phyloP scores from a whole-genome alignment of 1,140 invertebrate genomes.

The Lysiphlebus fabarum region DNA sequence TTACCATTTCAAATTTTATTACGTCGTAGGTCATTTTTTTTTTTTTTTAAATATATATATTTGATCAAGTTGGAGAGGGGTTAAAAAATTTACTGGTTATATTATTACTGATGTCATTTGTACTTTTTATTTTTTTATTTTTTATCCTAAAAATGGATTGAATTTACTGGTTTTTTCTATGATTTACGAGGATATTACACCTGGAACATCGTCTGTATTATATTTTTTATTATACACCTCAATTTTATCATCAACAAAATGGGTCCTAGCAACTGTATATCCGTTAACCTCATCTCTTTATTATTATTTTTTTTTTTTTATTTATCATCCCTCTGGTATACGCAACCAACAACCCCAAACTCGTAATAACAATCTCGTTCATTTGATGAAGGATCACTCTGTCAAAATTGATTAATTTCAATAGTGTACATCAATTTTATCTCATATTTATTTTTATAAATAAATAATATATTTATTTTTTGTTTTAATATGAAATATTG shows the following conservation, averaged over 20 bases:
- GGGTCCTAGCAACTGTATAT: not conserved
- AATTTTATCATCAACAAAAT: not conserved
- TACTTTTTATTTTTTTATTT: constrained; percentile 2
- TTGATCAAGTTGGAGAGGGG: not conserved
- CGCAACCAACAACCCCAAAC: no score
- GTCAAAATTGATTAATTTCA: constrained; percentile 21
- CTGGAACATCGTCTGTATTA: constrained; percentile 20
- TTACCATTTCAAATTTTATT: constrained; percentile 29
- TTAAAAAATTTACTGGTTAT: not conserved
- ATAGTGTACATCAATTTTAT: not conserved
- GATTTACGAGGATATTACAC: constrained; percentile 38
- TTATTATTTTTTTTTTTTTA: no score
- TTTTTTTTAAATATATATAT: not conserved
- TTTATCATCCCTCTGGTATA: constrained; percentile 1
- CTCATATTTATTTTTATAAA: not conserved
- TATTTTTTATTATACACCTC: not conserved
- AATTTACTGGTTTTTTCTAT: constrained; percentile 32
- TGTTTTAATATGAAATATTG: no score
- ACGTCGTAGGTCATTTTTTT: not conserved
- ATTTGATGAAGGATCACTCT: constrained; percentile 20
- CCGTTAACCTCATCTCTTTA: not conserved
- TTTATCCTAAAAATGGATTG: constrained; percentile 28
- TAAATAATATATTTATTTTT: not conserved
- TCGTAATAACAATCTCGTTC: not conserved
- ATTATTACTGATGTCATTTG: no score